Percentiles rank a stretch among this genome's conserved stretches.
These are phyloP conservation scores for Gasterosteus aculeatus DNA, from an alignment of 2,113 vertebrate genomes.

Conservation along the genomic window DNA sequence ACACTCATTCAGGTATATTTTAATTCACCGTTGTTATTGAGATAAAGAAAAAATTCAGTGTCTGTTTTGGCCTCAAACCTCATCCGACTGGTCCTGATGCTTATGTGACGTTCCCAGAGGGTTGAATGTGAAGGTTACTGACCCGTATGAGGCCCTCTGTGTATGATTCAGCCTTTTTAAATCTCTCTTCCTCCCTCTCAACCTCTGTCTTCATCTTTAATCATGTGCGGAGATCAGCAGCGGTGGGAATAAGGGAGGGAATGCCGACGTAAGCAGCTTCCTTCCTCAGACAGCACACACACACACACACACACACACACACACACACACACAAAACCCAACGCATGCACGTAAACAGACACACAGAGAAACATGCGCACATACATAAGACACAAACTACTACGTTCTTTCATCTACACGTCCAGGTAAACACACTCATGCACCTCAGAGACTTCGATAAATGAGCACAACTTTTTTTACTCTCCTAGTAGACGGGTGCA, in stretches of 20 bases:
- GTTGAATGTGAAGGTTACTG: neutral
- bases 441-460: conserved; percentile 28
- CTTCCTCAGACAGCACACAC: conserved; percentile 12
- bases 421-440: neutral
- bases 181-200: conserved; percentile 7
- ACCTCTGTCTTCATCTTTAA: conserved; percentile 21
- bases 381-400: neutral
- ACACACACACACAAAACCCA: neutral
- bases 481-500: conserved; percentile 7
- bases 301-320: neutral
- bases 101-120: neutral
- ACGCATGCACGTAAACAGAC: neutral
- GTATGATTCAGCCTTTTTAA: conserved; percentile 21
- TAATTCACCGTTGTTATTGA: neutral
- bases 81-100: neutral
- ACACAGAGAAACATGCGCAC: neutral
- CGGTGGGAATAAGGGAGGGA: conserved; percentile 7
- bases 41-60: neutral
- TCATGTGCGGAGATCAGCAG: conserved; percentile 36
- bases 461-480: conserved; percentile 51
- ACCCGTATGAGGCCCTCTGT: conserved; percentile 3
- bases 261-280: conserved; percentile 46
- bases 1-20: neutral
- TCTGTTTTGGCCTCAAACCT: neutral
- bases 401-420: neutral